Conservation (phyloP, 2,797 vertebrate species). For the Acipenser ruthenus region DNA sequence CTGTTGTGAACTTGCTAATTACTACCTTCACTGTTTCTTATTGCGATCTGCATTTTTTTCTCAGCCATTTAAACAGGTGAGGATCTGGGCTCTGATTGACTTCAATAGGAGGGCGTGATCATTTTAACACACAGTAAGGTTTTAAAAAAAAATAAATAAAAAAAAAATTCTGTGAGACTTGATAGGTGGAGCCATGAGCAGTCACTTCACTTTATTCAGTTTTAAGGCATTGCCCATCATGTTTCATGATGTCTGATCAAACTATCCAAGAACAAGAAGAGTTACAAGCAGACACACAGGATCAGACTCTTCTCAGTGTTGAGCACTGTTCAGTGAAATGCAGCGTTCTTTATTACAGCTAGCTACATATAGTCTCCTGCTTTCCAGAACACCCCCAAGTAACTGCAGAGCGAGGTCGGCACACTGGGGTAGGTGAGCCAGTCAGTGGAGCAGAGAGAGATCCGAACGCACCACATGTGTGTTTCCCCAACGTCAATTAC, state of each 20-base stretch:
- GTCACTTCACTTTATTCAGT: neutral
- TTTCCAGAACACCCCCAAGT: conserved; percentile 28
- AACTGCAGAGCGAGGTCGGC: conserved; percentile 36
- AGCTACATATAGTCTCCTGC: conserved; percentile 26
- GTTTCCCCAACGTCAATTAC: too few species aligned
- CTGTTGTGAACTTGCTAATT: conserved; percentile 8
- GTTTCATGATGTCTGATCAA: conserved; percentile 10
- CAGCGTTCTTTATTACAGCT: conserved; percentile 33
- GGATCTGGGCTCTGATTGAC: neutral
- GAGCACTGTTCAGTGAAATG: conserved; percentile 24
- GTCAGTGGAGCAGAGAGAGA: conserved; percentile 22
- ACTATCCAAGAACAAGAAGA: too few species aligned
- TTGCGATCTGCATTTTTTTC: conserved; percentile 9
- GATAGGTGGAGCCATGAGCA: neutral
- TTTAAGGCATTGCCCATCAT: neutral
- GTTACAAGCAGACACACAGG: neutral
- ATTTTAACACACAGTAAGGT: neutral
- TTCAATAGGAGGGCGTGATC: neutral
- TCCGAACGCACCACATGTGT: too few species aligned
- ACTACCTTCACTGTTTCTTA: conserved; percentile 9
- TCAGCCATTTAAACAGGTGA: neutral
- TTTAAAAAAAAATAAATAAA: too few species aligned
- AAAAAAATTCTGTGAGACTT: neutral
- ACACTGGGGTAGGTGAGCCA: conserved; percentile 26
- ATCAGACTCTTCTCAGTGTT: conserved; percentile 25